These are phyloP conservation scores for Urosaurus nigricauda DNA, from an alignment of 2,797 vertebrate species.

Conservation along the genomic window DNA sequence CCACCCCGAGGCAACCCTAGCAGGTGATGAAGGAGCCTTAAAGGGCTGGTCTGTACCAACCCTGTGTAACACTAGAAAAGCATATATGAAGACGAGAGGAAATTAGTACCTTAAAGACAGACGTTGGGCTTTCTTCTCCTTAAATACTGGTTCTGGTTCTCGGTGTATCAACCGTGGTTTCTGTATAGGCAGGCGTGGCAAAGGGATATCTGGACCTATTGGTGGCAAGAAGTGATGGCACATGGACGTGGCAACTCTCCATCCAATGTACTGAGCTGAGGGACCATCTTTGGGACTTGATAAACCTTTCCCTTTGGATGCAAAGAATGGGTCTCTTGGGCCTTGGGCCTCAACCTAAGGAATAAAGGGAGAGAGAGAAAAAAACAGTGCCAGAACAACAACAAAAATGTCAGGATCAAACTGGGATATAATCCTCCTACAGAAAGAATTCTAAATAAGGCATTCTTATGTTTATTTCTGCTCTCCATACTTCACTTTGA, in stretches of 20 bases:
- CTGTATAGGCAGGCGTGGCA: slow-evolving; percentile 28
- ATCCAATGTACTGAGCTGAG: slow-evolving; percentile 49
- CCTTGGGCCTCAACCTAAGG: slow-evolving; percentile 69
- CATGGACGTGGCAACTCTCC: slow-evolving; percentile 61
- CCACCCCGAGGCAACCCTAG: too few relatives aligned
- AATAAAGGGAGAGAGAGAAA: slow-evolving; percentile 18
- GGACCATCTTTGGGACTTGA: slow-evolving; percentile 35
- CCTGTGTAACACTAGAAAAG: background rate
- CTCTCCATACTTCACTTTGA: slow-evolving; percentile 21
- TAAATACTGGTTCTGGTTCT: background rate
- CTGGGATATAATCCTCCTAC: background rate
- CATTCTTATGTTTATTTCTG: slow-evolving; percentile 3
- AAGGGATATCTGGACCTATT: background rate
- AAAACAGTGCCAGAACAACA: slow-evolving; percentile 32
- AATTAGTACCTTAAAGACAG: slow-evolving; percentile 51
- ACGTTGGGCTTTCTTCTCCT: slow-evolving; percentile 36
- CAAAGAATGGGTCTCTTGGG: slow-evolving; percentile 58
- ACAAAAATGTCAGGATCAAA: slow-evolving; percentile 30
- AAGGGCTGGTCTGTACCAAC: too few relatives aligned
- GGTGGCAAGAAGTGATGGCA: slow-evolving; percentile 65
- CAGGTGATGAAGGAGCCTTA: too few relatives aligned
- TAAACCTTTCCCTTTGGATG: slow-evolving; percentile 48
- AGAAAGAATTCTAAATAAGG: slow-evolving; percentile 29
- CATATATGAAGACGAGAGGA: background rate
- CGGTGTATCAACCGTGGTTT: background rate